Conservation (phyloP, 2,888 invertebrate genomes). For the Lysandra coridon region DNA sequence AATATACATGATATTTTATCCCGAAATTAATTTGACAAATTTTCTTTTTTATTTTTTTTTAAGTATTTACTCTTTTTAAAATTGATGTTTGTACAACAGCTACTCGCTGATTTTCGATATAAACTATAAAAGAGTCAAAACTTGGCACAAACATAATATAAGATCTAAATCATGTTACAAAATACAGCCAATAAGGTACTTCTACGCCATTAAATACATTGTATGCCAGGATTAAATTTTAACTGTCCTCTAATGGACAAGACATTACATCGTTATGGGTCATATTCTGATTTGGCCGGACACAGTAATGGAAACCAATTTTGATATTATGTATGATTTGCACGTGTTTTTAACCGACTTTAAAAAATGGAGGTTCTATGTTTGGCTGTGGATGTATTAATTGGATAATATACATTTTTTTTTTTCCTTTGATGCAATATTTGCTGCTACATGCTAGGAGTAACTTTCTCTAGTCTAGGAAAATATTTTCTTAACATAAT, state of each 20-base stretch:
- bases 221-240: conserved; percentile 48
- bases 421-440: no score
- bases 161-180: conserved; percentile 32
- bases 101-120: neutral
- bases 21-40: neutral
- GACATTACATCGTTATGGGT: conserved; percentile 25
- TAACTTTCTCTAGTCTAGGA: neutral
- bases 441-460: neutral
- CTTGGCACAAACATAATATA: conserved; percentile 26
- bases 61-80: neutral
- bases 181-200: conserved; percentile 40
- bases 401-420: neutral
- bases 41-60: neutral
- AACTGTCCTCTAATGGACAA: conserved; percentile 47
- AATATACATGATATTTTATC: no score
- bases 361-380: no score
- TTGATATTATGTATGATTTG: neutral
- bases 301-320: conserved; percentile 1
- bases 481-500: neutral
- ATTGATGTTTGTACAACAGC: neutral
- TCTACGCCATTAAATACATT: conserved; percentile 38
- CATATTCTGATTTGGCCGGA: conserved; percentile 27
- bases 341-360: neutral
- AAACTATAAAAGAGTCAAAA: conserved; percentile 28
- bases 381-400: no score